Conservation (phyloP, 2,888 invertebrate genomes). For the Noctua janthina region DNA sequence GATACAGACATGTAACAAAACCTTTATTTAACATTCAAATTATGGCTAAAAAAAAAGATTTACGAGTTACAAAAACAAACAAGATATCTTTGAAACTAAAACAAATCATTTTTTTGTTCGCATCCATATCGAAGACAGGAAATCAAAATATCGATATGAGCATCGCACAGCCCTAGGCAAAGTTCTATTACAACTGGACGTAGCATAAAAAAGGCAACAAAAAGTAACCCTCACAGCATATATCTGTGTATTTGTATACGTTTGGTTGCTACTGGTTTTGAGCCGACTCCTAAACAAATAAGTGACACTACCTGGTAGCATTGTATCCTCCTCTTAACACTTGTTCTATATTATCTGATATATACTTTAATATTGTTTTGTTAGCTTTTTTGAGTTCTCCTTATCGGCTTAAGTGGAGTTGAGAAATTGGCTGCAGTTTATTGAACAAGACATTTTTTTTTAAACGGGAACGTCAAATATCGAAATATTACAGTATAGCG, state of each 20-base stretch:
- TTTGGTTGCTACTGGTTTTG: conserved; percentile 89
- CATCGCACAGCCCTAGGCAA: conserved; percentile 77
- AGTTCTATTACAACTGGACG: conserved; percentile 85
- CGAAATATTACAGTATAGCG: neutral
- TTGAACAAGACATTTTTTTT: neutral
- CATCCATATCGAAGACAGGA: conserved; percentile 13
- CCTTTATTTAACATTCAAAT: neutral
- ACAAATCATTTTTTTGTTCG: neutral
- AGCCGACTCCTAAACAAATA: conserved; percentile 89
- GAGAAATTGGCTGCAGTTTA: conserved; percentile 34
- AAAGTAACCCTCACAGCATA: conserved; percentile 82
- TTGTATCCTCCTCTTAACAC: conserved; percentile 84
- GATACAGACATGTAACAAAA: neutral
- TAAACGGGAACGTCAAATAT: neutral
- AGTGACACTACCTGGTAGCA: conserved; percentile 88
- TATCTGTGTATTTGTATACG: conserved; percentile 79
- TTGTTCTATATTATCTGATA: conserved; percentile 89
- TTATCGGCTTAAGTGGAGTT: conserved; percentile 36
- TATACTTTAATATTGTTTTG: conserved; percentile 74
- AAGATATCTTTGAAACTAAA: neutral
- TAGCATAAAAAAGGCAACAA: conserved; percentile 85
- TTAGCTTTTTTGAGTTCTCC: conserved; percentile 36
- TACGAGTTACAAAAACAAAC: conserved; percentile 1
- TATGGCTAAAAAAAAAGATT: neutral
- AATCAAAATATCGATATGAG: neutral